Base-by-base conservation (phyloP, 2,113 vertebrate species). In the Anarhynchus alexandrinus region DNA sequence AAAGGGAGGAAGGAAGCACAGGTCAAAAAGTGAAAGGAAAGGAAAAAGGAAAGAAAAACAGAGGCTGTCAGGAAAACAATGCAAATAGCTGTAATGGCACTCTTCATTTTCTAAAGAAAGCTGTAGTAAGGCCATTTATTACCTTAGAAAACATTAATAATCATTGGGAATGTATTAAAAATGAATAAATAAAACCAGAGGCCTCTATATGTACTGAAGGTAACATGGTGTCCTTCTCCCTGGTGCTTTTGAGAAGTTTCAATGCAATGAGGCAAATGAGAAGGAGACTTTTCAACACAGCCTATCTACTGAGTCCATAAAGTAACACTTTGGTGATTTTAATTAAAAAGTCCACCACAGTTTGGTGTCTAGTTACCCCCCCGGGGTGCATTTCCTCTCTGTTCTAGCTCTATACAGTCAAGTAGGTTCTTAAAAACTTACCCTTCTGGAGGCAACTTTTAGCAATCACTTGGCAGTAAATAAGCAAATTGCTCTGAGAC, bases 1-100 rank as follows among this genome's bases (percentile, higher is more conserved):
- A 81, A 93, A 57, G 55, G 30, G 30, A 96, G 84, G 79, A 94
- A 96, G 88, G 88, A 95, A 95, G 59, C 36, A 88, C 11, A 70
- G 64, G 82, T 81, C 85, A 90, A 38, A 90, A 82, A 69, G 71
- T 36, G n/a, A 93, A 91, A 78, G 2, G 5, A 84, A 65, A 42
- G 38, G 51, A 32, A 90, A 93, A 87, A 77, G 32, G 21, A 84
- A 67, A 62, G 5, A 61, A 84, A 92, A 96, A 11, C 43, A 72
- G 57, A 79, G 57, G 51, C 55, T 90, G 26, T 34, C 82, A 70
- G 86, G 55, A 80, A 94, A 57, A 36, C 36, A 58, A 16, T 34
- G 32, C 15, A 43, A 76, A 71, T 4, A 69, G 25, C 30, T 71
- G 45, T 45, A 90, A 47, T 15, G 9, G 29, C 25, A 58, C 30